Evolutionary conservation across 2,888 invertebrate genomes (phyloP).

Genomic region (Penaeus monodon): DNA sequence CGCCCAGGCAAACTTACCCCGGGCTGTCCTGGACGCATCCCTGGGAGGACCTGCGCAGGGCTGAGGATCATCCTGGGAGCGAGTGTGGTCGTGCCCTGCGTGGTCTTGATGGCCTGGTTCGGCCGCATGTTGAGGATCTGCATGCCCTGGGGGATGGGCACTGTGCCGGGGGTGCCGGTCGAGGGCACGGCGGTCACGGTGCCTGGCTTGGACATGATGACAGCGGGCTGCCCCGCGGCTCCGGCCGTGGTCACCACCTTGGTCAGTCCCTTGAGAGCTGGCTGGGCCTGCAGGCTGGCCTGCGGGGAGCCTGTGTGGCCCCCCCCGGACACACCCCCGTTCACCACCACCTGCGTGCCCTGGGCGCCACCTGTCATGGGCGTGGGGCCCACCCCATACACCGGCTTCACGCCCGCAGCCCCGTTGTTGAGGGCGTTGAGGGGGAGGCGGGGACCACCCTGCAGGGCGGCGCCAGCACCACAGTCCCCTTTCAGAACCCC

Average conservation of each 20-base stretch:
- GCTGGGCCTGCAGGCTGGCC: slow-evolving; percentile 45
- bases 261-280: slow-evolving; percentile 47
- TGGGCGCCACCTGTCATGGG: slow-evolving; percentile 62
- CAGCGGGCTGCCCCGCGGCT: slow-evolving; percentile 39
- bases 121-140: slow-evolving; percentile 64
- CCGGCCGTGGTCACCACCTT: slow-evolving; percentile 46
- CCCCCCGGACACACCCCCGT: slow-evolving; percentile 54
- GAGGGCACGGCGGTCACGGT: slow-evolving; percentile 61
- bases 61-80: slow-evolving; percentile 64
- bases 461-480: slow-evolving; percentile 39
- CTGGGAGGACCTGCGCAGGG: slow-evolving; percentile 68
- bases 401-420: slow-evolving; percentile 40
- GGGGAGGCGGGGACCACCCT: slow-evolving; percentile 29
- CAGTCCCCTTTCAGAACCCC: slow-evolving; percentile 3
- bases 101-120: slow-evolving; percentile 52
- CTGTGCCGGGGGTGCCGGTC: slow-evolving; percentile 50
- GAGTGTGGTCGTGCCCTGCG: slow-evolving; percentile 55
- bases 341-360: slow-evolving; percentile 58
- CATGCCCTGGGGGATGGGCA: slow-evolving; percentile 60
- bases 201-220: slow-evolving; percentile 64
- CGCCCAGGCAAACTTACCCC: slow-evolving; percentile 75
- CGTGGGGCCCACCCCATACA: slow-evolving; percentile 57
- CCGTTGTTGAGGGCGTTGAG: slow-evolving; percentile 31
- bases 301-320: slow-evolving; percentile 38
- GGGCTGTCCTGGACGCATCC: slow-evolving; percentile 84